Conservation (phyloP, 2,888 invertebrate species). For the Crioceris asparagi region DNA sequence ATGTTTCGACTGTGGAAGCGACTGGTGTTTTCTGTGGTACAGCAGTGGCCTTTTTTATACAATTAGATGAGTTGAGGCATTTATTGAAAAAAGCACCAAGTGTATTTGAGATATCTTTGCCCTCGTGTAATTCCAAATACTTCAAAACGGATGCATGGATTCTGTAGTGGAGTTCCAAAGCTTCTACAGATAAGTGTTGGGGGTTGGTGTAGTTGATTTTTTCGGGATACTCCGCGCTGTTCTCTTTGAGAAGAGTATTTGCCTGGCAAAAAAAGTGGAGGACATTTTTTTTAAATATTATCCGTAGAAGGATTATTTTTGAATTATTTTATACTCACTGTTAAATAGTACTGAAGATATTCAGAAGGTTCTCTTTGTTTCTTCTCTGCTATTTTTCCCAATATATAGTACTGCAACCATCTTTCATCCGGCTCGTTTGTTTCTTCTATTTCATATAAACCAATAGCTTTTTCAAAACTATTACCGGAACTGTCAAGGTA, state of each 20-base stretch:
- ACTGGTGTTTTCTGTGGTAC: slow-evolving; percentile 7
- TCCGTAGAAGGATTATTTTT: neutral
- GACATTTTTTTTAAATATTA: neutral
- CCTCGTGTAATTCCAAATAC: slow-evolving; percentile 67
- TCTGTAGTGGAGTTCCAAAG: slow-evolving; percentile 74
- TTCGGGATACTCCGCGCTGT: slow-evolving; percentile 72
- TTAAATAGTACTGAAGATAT: slow-evolving; percentile 69
- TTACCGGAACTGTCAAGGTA: slow-evolving; percentile 68
- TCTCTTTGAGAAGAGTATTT: slow-evolving; percentile 63
- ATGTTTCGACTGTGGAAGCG: neutral
- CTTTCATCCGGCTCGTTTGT: slow-evolving; percentile 63
- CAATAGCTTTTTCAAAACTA: slow-evolving; percentile 64
- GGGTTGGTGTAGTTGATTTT: slow-evolving; percentile 80
- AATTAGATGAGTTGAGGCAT: slow-evolving; percentile 38
- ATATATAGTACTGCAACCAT: slow-evolving; percentile 90
- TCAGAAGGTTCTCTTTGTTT: slow-evolving; percentile 59
- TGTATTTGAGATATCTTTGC: slow-evolving; percentile 50
- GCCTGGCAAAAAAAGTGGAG: slow-evolving; percentile 46
- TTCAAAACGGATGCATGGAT: slow-evolving; percentile 85
- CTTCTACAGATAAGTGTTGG: slow-evolving; percentile 75
- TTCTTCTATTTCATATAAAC: slow-evolving; percentile 48
- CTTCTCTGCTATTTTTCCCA: slow-evolving; percentile 93
- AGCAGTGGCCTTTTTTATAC: slow-evolving; percentile 11
- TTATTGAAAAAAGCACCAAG: slow-evolving; percentile 49
- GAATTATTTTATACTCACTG: slow-evolving; percentile 35